Conservation (phyloP, 64 coral and sea anemone species). For the Astreopora myriophthalma region DNA sequence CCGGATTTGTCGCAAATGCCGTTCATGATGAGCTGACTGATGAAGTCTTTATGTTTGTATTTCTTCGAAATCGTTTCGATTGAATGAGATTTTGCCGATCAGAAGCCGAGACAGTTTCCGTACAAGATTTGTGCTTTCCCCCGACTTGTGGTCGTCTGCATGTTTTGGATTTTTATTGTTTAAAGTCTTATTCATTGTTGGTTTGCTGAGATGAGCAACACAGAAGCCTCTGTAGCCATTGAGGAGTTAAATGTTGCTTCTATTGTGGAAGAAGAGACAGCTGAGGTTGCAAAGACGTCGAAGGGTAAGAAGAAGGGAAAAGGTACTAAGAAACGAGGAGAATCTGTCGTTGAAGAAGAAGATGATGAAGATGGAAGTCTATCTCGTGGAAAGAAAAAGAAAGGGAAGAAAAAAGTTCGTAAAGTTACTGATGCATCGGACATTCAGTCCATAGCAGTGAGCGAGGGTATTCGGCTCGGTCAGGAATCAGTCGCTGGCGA, state of each 20-base stretch:
- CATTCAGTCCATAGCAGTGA: background rate
- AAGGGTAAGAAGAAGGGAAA: conserved; percentile 57
- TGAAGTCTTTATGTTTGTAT: background rate
- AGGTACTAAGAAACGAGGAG: background rate
- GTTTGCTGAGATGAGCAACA: background rate
- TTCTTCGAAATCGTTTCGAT: background rate
- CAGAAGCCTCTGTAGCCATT: background rate
- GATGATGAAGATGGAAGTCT: background rate
- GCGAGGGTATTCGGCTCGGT: background rate
- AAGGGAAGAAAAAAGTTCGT: conserved; percentile 20
- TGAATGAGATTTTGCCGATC: background rate
- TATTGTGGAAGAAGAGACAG: background rate
- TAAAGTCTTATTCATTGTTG: background rate
- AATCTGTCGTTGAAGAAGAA: background rate
- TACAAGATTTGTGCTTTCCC: background rate
- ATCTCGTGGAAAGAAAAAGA: conserved; percentile 20
- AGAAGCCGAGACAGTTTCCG: background rate
- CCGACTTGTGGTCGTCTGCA: background rate
- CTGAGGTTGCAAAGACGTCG: background rate
- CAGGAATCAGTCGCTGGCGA: background rate
- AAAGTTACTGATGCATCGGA: background rate
- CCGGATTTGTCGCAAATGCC: background rate
- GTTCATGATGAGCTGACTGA: background rate
- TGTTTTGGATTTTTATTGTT: background rate
- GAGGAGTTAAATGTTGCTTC: background rate